Percentiles rank a stretch among this genome's conserved stretches.
These are phyloP conservation scores for Phania funesta DNA, from an alignment of 2,888 invertebrate genomes.

Conservation along the genomic window DNA sequence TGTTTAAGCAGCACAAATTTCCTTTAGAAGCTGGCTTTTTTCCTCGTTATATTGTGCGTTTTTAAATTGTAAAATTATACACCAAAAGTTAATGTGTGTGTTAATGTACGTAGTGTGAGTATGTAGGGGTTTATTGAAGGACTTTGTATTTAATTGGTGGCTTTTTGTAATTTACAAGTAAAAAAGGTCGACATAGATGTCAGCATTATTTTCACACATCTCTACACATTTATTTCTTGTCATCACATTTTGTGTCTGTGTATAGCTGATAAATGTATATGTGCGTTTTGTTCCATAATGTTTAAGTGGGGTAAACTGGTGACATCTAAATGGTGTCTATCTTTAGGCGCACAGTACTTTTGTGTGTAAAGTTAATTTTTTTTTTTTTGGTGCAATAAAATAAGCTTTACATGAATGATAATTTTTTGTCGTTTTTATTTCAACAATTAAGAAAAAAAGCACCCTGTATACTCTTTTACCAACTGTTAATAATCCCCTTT, in stretches of 20 bases:
- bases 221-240: constrained; percentile 40
- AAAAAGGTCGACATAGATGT: constrained; percentile 41
- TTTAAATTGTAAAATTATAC: constrained; percentile 48
- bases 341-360: no score
- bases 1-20: constrained; percentile 22
- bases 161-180: constrained; percentile 39
- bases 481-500: constrained; percentile 30
- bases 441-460: no score
- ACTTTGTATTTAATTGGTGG: constrained; percentile 61
- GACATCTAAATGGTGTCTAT: no score
- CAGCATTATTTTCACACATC: constrained; percentile 58
- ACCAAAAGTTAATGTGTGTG: constrained; percentile 1
- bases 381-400: no score
- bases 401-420: no score
- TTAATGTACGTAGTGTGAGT: neutral
- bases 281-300: neutral
- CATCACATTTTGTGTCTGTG: constrained; percentile 43
- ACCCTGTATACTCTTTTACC: constrained; percentile 25
- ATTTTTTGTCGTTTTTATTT: no score
- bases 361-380: no score
- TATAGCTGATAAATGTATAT: neutral
- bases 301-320: neutral
- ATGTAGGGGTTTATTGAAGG: constrained; percentile 26
- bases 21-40: neutral
- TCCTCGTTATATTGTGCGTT: neutral